Evolutionary conservation across 2,113 vertebrate genomes (phyloP).

Genomic region (Gopherus evgoodei): DNA sequence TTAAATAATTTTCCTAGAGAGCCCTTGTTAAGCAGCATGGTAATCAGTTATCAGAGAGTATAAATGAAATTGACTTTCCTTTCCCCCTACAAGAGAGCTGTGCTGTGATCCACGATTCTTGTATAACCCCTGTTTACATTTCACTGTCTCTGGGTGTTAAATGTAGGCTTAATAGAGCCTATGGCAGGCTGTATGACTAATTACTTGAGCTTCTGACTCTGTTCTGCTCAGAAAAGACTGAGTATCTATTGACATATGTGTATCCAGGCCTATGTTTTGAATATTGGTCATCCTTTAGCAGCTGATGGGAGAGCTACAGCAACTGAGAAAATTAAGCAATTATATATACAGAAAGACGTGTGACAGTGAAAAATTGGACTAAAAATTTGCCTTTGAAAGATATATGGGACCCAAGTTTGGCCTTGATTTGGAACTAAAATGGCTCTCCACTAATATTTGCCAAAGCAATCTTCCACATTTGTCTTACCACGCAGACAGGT

Average conservation of each 20-base stretch:
- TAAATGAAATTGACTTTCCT: not conserved
- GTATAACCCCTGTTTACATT: not conserved
- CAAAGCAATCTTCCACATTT: constrained; percentile 27
- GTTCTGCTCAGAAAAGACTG: constrained; percentile 35
- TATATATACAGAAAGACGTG: not conserved
- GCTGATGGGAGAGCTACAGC: not conserved
- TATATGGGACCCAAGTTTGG: not conserved
- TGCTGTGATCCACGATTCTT: not conserved
- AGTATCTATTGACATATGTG: constrained; percentile 4
- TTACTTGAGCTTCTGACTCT: constrained; percentile 19
- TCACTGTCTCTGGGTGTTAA: constrained; percentile 30
- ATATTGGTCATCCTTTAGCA: constrained; percentile 41
- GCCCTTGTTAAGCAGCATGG: not conserved
- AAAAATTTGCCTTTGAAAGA: not conserved
- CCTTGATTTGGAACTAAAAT: constrained; percentile 1
- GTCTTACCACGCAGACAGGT: not conserved
- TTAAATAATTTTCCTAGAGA: not conserved
- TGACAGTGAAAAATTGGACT: not conserved
- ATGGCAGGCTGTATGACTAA: constrained; percentile 13
- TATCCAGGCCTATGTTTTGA: not conserved
- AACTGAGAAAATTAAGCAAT: constrained; percentile 4
- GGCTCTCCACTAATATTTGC: not conserved
- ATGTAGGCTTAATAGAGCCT: constrained; percentile 31
- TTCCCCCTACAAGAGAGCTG: not conserved
- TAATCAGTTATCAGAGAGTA: not conserved